Conservation (phyloP, 2,797 vertebrate genomes). For the Sibirionetta formosa region DNA sequence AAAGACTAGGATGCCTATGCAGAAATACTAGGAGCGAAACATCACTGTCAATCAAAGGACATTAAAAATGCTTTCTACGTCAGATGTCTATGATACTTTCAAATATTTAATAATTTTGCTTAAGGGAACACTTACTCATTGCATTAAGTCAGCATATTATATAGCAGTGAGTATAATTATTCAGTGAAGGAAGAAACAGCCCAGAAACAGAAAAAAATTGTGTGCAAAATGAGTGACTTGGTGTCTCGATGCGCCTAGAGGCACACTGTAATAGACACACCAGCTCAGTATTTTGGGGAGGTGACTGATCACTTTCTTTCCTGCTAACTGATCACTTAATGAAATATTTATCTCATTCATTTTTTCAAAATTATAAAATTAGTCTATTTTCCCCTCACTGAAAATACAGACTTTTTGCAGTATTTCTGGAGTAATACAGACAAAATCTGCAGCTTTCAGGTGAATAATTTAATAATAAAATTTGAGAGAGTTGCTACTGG, state of each 20-base stretch:
- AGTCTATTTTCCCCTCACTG: background rate
- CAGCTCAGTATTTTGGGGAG: background rate
- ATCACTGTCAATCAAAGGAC: background rate
- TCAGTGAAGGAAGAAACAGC: background rate
- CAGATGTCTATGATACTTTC: background rate
- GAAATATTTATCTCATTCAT: background rate
- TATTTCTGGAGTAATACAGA: background rate
- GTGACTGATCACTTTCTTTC: background rate
- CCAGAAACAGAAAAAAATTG: background rate
- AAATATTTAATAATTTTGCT: background rate
- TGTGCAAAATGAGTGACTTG: background rate
- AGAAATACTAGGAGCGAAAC: background rate
- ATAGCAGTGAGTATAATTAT: background rate
- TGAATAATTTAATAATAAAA: background rate
- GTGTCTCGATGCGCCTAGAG: background rate
- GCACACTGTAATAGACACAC: background rate
- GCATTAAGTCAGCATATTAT: background rate
- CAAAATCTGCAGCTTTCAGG: background rate
- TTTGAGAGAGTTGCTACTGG: background rate
- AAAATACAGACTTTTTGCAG: background rate
- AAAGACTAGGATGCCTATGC: background rate
- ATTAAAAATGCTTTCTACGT: background rate
- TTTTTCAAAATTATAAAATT: background rate
- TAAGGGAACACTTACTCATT: background rate
- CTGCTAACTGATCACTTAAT: background rate